phyloP scores from a whole-genome alignment of 92 coral and sea anemone genomes.

The Meandrina meandrites region DNA sequence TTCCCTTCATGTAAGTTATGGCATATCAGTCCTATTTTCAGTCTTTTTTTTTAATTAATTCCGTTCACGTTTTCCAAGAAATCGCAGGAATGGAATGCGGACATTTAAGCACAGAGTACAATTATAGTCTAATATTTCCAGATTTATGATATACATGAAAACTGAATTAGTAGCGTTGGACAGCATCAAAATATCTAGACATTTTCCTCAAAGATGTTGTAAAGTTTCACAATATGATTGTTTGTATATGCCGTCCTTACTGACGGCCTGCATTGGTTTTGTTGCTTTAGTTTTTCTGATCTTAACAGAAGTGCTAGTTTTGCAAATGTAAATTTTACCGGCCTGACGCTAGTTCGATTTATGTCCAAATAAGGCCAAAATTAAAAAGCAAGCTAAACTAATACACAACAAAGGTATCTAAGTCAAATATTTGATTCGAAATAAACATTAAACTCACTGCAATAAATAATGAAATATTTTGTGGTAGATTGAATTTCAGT shows the following conservation, averaged over 20 bases:
- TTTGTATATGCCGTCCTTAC: neutral
- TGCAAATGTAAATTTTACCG: neutral
- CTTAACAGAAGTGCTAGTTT: neutral
- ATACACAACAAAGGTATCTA: neutral
- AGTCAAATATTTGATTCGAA: neutral
- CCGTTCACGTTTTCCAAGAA: neutral
- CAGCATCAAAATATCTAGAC: neutral
- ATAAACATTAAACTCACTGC: neutral
- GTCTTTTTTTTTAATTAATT: neutral
- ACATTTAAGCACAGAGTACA: too few species aligned
- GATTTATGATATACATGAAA: neutral
- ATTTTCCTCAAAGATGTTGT: neutral
- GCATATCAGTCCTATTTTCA: neutral
- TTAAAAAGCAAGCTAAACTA: neutral
- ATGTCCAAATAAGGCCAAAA: neutral
- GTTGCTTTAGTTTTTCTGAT: too few species aligned
- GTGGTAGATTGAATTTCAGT: neutral
- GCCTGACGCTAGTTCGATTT: neutral
- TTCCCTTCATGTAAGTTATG: neutral
- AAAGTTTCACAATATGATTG: neutral
- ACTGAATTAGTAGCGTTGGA: neutral
- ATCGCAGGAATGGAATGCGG: neutral
- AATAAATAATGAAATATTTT: neutral
- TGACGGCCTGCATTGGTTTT: neutral
- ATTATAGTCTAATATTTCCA: neutral